phyloP scores from a whole-genome alignment of 2,797 vertebrate species.

The Eulemur mongoz region DNA sequence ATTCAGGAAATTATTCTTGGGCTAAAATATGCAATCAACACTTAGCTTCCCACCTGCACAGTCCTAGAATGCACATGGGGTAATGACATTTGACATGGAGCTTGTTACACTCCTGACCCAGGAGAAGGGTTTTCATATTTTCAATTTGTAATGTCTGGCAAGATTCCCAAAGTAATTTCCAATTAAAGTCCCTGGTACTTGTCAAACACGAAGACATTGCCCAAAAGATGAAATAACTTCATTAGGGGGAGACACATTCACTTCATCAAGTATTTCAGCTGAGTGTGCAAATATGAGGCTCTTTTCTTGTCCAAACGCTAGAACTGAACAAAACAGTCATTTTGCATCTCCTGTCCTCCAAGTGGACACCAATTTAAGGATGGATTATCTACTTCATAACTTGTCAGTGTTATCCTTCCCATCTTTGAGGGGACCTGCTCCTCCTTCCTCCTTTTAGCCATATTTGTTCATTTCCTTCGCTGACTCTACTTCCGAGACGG shows the following conservation, averaged over 20 bases:
- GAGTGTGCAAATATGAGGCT: slow-evolving; percentile 61
- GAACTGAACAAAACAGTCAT: slow-evolving; percentile 31
- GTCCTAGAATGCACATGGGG: slow-evolving; percentile 76
- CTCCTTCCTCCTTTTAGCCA: not conserved
- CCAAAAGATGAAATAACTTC: slow-evolving; percentile 87
- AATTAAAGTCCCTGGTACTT: slow-evolving; percentile 89
- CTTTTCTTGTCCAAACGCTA: slow-evolving; percentile 52
- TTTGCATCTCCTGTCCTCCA: slow-evolving; percentile 34
- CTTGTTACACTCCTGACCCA: slow-evolving; percentile 85
- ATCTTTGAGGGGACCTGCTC: not conserved
- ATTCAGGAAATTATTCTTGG: slow-evolving; percentile 84
- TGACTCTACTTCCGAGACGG: not conserved
- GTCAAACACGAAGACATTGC: slow-evolving; percentile 86
- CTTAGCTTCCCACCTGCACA: slow-evolving; percentile 87
- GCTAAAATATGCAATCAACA: slow-evolving; percentile 83
- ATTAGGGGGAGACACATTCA: slow-evolving; percentile 79
- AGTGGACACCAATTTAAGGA: not conserved
- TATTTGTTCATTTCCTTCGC: not conserved
- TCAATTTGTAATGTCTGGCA: slow-evolving; percentile 86
- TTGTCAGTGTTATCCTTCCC: not conserved
- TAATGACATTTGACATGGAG: slow-evolving; percentile 84
- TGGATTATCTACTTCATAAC: not conserved
- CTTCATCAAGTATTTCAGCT: slow-evolving; percentile 58
- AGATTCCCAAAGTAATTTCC: slow-evolving; percentile 86
- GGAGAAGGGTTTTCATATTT: slow-evolving; percentile 84